Evolutionary conservation across 2,797 vertebrate genomes (phyloP), one percentile per base, ranked within the genome.

Genomic region (Scyliorhinus canicula): DNA sequence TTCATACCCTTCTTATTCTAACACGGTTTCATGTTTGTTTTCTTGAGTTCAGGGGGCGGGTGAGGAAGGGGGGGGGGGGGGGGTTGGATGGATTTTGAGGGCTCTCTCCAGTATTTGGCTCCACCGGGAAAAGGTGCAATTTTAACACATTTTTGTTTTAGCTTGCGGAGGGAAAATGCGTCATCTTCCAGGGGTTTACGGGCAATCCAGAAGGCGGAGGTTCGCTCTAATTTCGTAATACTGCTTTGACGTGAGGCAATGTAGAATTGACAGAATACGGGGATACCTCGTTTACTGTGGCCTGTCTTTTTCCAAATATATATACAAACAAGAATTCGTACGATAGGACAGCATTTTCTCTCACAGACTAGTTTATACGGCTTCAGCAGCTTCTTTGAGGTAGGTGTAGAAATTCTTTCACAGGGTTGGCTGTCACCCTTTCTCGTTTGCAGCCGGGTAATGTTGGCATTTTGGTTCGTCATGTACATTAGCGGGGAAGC

Each of bases 231-330:
- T 71, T 71, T 31, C 65, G 14, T 31, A 69, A 44, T 60, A 44
- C 93, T 93, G n/a, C 47, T 90, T 93, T 93, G 40, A 93, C 67
- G 93, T 52, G 40, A 71, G 65, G 88, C 44, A 93, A 71, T 71
- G 35, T 47, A 35, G 65, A 40, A 16, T 40, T 7, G 40, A 35
- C 24, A 65, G 71, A 91, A 65, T 26, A 26, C n/a, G 35, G 16
- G 52, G 12, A 21, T 60, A n/a, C 9, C 26, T 31, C 21, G 3
- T 16, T 47, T 44, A 35, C 40, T 16, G 85, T 31, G 8, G 28
- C 50, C 50, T 31, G 52, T 35, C 6, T 88, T 88, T 88, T 88
- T 24, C 7, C 21, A 60, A 0, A 90, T 28, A 40, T 21, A 19
- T 93, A 5, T 14, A 71, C 31, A 93, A 71, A 71, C 35, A 65